Evolutionary conservation across 2,888 invertebrate species (phyloP).

Genomic region (Dinocampus coccinellae): DNA sequence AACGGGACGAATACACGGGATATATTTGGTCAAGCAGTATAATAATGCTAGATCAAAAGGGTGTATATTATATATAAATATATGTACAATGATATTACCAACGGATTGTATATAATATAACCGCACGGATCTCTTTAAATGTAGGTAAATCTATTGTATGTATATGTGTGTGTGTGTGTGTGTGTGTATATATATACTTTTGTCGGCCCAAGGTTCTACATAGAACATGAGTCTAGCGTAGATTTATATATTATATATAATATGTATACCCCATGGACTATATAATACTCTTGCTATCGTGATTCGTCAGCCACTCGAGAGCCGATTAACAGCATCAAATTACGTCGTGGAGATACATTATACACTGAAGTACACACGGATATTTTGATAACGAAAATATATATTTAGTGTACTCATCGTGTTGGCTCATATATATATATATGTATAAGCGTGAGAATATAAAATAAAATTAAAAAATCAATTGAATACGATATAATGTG

Average conservation of each 20-base stretch:
- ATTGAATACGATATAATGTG: not conserved
- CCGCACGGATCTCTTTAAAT: slow-evolving; percentile 16
- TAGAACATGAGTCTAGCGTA: not conserved
- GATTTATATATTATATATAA: slow-evolving; percentile 1
- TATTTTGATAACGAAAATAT: slow-evolving; percentile 10
- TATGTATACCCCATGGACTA: slow-evolving; percentile 24
- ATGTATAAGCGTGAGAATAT: slow-evolving; percentile 5
- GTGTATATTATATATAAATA: not conserved
- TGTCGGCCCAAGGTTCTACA: not conserved
- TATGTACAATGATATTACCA: not conserved
- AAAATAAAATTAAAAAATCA: not conserved
- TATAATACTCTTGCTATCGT: slow-evolving; percentile 34
- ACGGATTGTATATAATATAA: slow-evolving; percentile 19
- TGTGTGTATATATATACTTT: not conserved
- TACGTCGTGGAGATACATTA: slow-evolving; percentile 40
- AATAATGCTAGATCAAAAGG: slow-evolving; percentile 19
- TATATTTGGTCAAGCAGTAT: slow-evolving; percentile 27
- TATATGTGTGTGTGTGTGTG: not conserved
- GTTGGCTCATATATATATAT: not conserved
- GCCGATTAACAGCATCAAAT: slow-evolving; percentile 62
- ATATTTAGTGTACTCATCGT: slow-evolving; percentile 4
- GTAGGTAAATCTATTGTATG: not conserved
- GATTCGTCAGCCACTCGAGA: slow-evolving; percentile 52
- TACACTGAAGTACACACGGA: not conserved
- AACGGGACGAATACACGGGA: slow-evolving; percentile 25